Conservation (phyloP, 2,888 invertebrate genomes). For the Cephonodes hylas region DNA sequence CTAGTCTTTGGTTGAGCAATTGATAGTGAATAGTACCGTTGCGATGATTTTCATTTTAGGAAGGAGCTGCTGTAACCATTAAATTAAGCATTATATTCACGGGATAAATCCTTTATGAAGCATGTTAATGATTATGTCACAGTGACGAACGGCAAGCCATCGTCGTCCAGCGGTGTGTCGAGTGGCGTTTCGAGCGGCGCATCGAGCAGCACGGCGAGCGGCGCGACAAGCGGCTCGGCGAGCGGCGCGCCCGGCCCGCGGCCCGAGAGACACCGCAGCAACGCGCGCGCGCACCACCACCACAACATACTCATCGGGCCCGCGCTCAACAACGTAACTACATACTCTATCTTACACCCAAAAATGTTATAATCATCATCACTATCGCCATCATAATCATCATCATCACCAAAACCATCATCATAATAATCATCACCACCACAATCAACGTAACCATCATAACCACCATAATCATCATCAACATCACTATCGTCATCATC, state of each 20-base stretch:
- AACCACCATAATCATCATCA: too few relatives aligned
- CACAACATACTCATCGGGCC: slow-evolving; percentile 67
- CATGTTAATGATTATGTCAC: background rate
- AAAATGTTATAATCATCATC: background rate
- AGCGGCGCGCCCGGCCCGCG: slow-evolving; percentile 30
- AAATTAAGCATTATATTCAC: too few relatives aligned
- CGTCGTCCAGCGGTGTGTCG: slow-evolving; percentile 29
- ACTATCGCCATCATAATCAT: slow-evolving; percentile 27
- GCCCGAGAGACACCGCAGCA: slow-evolving; percentile 52
- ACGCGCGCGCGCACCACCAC: slow-evolving; percentile 70
- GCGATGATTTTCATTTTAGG: too few relatives aligned
- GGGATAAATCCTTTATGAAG: too few relatives aligned
- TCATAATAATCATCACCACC: too few relatives aligned
- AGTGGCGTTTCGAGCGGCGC: slow-evolving; percentile 29
- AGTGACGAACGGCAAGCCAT: slow-evolving; percentile 40
- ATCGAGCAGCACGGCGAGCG: slow-evolving; percentile 34
- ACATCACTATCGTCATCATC: too few relatives aligned
- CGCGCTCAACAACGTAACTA: slow-evolving; percentile 12
- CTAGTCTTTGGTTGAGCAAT: too few relatives aligned
- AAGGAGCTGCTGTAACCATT: too few relatives aligned
- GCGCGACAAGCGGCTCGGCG: slow-evolving; percentile 56
- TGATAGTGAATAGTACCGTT: too few relatives aligned
- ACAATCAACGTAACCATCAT: too few relatives aligned
- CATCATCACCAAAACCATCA: too few relatives aligned
- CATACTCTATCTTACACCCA: background rate